Base-by-base conservation (phyloP, 2,888 invertebrate genomes). In the Ganaspis brasiliensis region DNA sequence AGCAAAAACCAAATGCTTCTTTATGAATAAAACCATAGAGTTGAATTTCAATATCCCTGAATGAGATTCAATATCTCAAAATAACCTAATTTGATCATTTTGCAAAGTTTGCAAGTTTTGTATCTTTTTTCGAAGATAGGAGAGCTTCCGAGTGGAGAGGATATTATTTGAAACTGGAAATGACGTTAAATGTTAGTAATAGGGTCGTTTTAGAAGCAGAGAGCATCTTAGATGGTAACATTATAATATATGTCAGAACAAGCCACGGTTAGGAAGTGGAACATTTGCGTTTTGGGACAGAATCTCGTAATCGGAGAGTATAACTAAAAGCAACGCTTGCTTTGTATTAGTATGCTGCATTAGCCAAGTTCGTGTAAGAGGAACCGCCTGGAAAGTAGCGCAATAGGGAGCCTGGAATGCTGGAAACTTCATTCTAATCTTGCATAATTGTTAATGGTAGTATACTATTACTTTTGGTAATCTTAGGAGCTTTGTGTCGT, bases 231-330 rank as follows among this genome's bases (percentile, higher is more conserved):
- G 63, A 67, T 67, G 67, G 67, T 67, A 67, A 24, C 45, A 67
- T 45, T 67, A 45, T 67, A 67, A 67, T 67, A 14, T 67, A 67
- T 67, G 40, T 45, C 67, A 67, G 45, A 26, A 45, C 40, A 67
- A 24, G 67, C 45, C 67, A 67, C 67, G 24, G 67, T 67, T 67
- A 67, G 67, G 67, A 67, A 67, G 24, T 45, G 45, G 67, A 67
- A 45, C 67, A 67, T 67, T 67, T 67, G 67, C 67, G 67, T 67
- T 67, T 67, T 67, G 67, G 67, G 67, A 67, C 67, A 67, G 45
- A 45, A 67, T 67, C 67, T 67, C 67, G 67, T 67, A 67, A 67
- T 67, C 67, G 67, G 40, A 67, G 67, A 24, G 45, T 26, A 67
- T 67, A 67, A 67, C 67, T 67, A 45, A 67, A 67, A 67, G 67